Conservation (phyloP, 2,888 invertebrate species). For the Erpobdella octoculata region DNA sequence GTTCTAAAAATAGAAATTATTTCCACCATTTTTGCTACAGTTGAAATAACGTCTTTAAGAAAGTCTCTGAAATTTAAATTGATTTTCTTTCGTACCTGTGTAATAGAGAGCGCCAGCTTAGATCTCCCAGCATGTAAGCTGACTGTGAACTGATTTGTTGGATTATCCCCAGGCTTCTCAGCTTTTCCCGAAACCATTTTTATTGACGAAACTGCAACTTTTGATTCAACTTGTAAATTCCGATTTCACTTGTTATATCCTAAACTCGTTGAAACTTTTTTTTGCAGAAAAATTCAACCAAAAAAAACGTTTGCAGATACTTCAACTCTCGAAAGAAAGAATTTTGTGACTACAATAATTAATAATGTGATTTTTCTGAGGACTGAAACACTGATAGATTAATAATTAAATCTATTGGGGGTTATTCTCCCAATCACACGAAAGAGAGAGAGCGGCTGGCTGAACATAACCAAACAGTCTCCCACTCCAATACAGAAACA, state of each 20-base stretch:
- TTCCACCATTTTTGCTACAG: too few relatives aligned
- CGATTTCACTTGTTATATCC: neutral
- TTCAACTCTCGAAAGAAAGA: too few relatives aligned
- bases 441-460: constrained; percentile 6
- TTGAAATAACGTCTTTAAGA: too few relatives aligned
- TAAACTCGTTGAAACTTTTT: too few relatives aligned
- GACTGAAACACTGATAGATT: too few relatives aligned
- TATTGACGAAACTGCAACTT: constrained; percentile 6
- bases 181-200: constrained; percentile 23
- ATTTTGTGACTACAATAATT: too few relatives aligned
- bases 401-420: too few relatives aligned
- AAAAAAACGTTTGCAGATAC: too few relatives aligned
- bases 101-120: constrained; percentile 27
- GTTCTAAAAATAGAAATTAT: too few relatives aligned
- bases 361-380: too few relatives aligned
- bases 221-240: neutral
- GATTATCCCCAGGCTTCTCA: neutral
- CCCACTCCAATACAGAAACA: neutral
- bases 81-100: constrained; percentile 15
- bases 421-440: neutral
- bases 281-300: too few relatives aligned
- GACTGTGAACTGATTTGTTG: constrained; percentile 5
- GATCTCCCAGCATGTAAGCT: constrained; percentile 27
- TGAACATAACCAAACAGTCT: neutral
- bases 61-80: too few relatives aligned